phyloP scores from a whole-genome alignment of 2,797 vertebrate species.

The Scolopax bukidnonensis region DNA sequence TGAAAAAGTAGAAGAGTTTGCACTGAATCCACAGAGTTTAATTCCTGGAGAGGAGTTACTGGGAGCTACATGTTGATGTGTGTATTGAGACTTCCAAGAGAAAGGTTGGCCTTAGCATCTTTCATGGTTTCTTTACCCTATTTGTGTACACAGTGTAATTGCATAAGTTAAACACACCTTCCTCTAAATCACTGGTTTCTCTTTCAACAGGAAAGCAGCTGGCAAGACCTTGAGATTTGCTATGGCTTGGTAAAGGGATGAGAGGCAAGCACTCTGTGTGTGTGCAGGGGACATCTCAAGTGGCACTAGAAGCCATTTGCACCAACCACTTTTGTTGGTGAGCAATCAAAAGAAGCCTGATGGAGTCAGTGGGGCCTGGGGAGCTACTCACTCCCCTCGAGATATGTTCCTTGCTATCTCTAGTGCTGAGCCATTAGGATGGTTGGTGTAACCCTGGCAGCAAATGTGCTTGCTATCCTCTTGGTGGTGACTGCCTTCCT shows the following conservation, averaged over 20 bases:
- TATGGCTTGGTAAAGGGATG: not conserved
- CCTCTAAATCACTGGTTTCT: not conserved
- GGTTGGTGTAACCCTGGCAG: not conserved
- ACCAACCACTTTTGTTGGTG: not conserved
- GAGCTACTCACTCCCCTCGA: not conserved
- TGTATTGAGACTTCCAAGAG: not conserved
- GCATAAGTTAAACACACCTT: not conserved
- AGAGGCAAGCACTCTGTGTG: not conserved
- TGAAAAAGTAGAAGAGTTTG: not conserved
- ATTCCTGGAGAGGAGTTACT: not conserved
- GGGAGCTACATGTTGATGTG: not conserved
- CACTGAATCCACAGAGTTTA: not conserved
- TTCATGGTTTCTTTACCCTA: not conserved
- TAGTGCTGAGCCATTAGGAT: not conserved
- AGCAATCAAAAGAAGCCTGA: not conserved
- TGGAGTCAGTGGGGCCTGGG: not conserved
- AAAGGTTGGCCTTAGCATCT: not conserved
- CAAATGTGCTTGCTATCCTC: not conserved
- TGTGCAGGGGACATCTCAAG: not conserved
- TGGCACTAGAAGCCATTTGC: not conserved
- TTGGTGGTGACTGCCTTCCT: not conserved
- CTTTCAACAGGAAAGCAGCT: not conserved
- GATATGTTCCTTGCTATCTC: not conserved
- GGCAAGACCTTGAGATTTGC: not conserved
- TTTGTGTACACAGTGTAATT: not conserved